Evolutionary conservation across 2,797 vertebrate species (phyloP).

Genomic region (Pterois miles): DNA sequence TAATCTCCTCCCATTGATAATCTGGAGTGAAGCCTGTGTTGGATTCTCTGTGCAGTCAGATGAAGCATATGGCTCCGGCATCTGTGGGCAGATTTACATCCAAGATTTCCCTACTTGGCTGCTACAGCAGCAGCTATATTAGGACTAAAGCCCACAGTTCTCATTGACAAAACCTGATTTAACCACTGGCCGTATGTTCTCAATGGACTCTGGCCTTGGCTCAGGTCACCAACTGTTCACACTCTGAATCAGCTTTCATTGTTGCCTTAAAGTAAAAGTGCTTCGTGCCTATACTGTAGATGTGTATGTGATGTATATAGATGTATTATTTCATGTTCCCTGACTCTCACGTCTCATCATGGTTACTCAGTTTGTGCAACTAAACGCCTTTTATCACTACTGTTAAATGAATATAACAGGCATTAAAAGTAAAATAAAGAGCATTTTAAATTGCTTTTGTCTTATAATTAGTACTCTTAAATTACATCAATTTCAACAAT

Average conservation of each 20-base stretch:
- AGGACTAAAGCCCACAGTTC: conserved; percentile 66
- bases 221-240: conserved; percentile 72
- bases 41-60: conserved; percentile 54
- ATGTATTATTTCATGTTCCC: background rate
- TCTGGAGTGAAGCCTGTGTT: conserved; percentile 53
- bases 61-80: conserved; percentile 81
- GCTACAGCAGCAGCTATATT: conserved; percentile 52
- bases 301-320: background rate
- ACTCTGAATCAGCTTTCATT: conserved; percentile 48
- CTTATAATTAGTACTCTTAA: background rate
- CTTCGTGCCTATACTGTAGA: background rate
- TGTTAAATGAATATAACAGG: background rate
- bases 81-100: conserved; percentile 70
- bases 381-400: background rate
- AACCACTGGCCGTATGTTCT: conserved; percentile 64
- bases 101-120: conserved; percentile 59
- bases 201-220: conserved; percentile 53
- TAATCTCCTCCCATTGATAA: conserved; percentile 69
- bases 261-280: conserved; percentile 12
- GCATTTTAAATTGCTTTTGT: background rate
- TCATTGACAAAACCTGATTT: conserved; percentile 81
- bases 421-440: background rate
- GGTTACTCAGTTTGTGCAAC: background rate
- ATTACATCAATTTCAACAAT: background rate
- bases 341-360: background rate